Evolutionary conservation across 2,113 vertebrate species (phyloP).

Genomic region (Corythoichthys intestinalis): DNA sequence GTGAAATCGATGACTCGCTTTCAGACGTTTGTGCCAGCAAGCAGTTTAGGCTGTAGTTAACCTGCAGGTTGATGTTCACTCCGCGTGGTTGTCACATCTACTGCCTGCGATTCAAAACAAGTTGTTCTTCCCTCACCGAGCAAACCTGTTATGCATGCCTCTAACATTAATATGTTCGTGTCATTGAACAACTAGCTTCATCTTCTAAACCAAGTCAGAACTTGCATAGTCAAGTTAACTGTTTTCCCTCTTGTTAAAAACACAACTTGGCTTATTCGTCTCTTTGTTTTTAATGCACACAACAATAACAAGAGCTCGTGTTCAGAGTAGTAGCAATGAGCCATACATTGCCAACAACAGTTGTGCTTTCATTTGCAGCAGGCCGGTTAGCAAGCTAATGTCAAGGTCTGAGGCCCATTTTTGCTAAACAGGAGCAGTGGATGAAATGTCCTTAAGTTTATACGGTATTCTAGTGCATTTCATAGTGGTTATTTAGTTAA

Average conservation of each 20-base stretch:
- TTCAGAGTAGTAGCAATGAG: background rate
- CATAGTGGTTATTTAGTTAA: background rate
- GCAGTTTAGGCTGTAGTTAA: constrained; percentile 13
- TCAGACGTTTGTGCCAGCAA: background rate
- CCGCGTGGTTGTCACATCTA: constrained; percentile 23
- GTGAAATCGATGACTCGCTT: constrained; percentile 28
- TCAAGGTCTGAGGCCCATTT: constrained; percentile 55
- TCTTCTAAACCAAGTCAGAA: constrained; percentile 20
- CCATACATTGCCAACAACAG: background rate
- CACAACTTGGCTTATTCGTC: constrained; percentile 13
- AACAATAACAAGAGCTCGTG: background rate
- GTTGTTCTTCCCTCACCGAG: background rate
- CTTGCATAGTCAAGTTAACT: constrained; percentile 22
- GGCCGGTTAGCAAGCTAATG: constrained; percentile 51
- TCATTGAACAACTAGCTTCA: constrained; percentile 52
- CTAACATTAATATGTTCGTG: constrained; percentile 21
- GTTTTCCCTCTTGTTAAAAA: constrained; percentile 14
- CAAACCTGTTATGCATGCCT: background rate
- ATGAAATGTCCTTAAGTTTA: constrained; percentile 40
- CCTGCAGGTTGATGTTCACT: constrained; percentile 9
- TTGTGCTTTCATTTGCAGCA: background rate
- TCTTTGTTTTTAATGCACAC: too few relatives aligned
- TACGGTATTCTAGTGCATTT: constrained; percentile 3
- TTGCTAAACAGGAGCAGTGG: constrained; percentile 13
- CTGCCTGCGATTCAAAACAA: background rate